These are phyloP conservation scores for Entomobrya proxima DNA, from an alignment of 2,888 invertebrate species.

Conservation along the genomic window DNA sequence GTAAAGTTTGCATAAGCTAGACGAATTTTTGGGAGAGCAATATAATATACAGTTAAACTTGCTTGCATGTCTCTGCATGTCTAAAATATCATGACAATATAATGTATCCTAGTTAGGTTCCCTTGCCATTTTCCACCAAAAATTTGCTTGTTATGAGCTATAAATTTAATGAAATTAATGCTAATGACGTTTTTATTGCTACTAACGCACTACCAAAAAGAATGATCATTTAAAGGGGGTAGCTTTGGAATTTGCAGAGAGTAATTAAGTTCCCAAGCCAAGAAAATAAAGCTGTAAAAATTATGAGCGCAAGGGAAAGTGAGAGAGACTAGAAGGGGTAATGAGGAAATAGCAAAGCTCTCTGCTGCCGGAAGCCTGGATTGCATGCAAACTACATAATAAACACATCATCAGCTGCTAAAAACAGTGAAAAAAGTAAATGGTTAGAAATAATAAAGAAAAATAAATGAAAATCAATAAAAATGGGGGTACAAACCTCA, in stretches of 20 bases:
- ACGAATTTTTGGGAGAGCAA: too few relatives aligned
- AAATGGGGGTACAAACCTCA: slow-evolving; percentile 75
- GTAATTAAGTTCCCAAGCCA: slow-evolving; percentile 17
- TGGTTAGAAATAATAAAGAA: slow-evolving; percentile 1
- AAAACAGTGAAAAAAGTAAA: neutral
- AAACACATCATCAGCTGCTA: slow-evolving; percentile 5
- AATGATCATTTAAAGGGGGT: neutral
- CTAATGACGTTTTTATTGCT: slow-evolving; percentile 19
- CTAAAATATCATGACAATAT: too few relatives aligned
- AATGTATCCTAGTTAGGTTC: too few relatives aligned
- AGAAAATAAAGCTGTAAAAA: too few relatives aligned
- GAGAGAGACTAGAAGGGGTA: neutral
- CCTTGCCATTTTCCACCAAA: too few relatives aligned
- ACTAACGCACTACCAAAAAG: neutral
- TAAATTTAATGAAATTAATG: slow-evolving; percentile 25
- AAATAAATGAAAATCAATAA: slow-evolving; percentile 57
- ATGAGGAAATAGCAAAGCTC: neutral
- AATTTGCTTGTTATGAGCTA: neutral
- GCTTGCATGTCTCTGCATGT: too few relatives aligned
- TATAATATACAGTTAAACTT: too few relatives aligned
- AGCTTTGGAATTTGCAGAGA: neutral
- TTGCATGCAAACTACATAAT: neutral
- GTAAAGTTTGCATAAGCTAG: neutral
- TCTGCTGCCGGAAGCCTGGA: too few relatives aligned
- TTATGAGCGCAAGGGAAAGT: too few relatives aligned